phyloP scores from a whole-genome alignment of 2,113 vertebrate genomes.

The Clupea harengus region DNA sequence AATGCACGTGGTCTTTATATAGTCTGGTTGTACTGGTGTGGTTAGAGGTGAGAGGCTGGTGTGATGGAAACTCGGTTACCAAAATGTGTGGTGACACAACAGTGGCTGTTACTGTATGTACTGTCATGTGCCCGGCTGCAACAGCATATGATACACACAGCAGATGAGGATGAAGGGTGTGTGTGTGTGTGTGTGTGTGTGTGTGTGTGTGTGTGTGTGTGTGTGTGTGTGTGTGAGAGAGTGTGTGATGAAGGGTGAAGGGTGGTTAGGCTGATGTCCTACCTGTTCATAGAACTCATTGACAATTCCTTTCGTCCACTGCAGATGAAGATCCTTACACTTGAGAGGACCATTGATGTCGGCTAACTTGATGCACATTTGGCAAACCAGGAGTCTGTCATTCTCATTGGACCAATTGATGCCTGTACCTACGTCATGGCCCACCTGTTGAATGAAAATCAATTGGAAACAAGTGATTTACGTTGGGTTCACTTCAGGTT shows the following conservation, averaged over 20 bases:
- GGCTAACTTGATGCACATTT: conserved; percentile 98
- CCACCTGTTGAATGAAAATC: conserved; percentile 74
- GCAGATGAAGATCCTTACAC: conserved; percentile 89
- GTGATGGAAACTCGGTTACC: not conserved
- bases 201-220: too few species aligned
- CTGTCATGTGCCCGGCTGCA: too few species aligned
- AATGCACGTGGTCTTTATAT: too few species aligned
- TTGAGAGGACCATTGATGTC: conserved; percentile 97
- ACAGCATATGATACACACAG: too few species aligned
- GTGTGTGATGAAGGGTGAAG: too few species aligned
- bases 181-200: too few species aligned
- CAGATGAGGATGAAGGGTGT: too few species aligned
- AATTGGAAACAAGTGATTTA: not conserved
- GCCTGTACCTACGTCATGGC: conserved; percentile 83
- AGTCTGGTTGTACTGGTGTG: too few species aligned
- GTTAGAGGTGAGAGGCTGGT: too few species aligned
- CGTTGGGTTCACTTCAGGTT: not conserved
- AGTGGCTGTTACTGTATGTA: not conserved
- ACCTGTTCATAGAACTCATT: conserved; percentile 99
- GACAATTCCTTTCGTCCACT: conserved; percentile 97
- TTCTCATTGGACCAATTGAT: conserved; percentile 98
- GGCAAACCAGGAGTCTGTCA: conserved; percentile 91
- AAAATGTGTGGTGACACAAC: not conserved
- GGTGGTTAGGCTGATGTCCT: not conserved
- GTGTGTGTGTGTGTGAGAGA: too few species aligned